These are phyloP conservation scores for Agraylea sexmaculata DNA, from an alignment of 1,140 invertebrate genomes.

Conservation along the genomic window DNA sequence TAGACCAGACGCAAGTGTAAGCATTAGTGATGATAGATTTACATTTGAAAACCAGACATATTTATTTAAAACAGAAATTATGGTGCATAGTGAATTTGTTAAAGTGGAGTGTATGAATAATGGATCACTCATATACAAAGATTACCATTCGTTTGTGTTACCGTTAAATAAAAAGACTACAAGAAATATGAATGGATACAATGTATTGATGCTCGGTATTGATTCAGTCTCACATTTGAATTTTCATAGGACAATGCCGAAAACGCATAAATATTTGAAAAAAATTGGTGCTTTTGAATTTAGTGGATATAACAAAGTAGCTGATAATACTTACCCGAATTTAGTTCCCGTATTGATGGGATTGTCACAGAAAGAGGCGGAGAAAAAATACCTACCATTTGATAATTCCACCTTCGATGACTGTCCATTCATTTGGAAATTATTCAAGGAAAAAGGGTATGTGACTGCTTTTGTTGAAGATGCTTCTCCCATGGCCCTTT, in stretches of 20 bases:
- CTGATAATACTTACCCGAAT: conserved; percentile 76
- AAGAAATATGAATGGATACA: conserved; percentile 29
- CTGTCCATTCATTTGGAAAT: conserved; percentile 73
- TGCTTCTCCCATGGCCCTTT: conserved; percentile 55
- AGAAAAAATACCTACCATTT: conserved; percentile 45
- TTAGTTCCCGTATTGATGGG: conserved; percentile 62
- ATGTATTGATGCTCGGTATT: conserved; percentile 71
- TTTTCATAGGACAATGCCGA: conserved; percentile 69
- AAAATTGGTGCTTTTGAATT: conserved; percentile 54
- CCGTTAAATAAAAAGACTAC: conserved; percentile 34
- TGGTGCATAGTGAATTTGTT: conserved; percentile 49
- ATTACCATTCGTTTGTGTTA: conserved; percentile 54
- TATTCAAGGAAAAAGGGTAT: conserved; percentile 57
- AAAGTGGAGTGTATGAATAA: conserved; percentile 45
- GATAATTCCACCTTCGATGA: conserved; percentile 37
- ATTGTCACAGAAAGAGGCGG: conserved; percentile 45
- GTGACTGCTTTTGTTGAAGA: conserved; percentile 74
- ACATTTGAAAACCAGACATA: conserved; percentile 35
- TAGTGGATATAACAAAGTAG: conserved; percentile 71
- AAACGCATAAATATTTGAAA: conserved; percentile 49
- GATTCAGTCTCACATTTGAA: conserved; percentile 79
- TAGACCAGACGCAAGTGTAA: conserved; percentile 34
- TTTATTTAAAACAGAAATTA: conserved; percentile 26
- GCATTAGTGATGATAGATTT: conserved; percentile 31
- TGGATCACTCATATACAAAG: conserved; percentile 43